These are phyloP conservation scores for Porites lobata DNA, from an alignment of 92 coral and sea anemone genomes.

Conservation along the genomic window DNA sequence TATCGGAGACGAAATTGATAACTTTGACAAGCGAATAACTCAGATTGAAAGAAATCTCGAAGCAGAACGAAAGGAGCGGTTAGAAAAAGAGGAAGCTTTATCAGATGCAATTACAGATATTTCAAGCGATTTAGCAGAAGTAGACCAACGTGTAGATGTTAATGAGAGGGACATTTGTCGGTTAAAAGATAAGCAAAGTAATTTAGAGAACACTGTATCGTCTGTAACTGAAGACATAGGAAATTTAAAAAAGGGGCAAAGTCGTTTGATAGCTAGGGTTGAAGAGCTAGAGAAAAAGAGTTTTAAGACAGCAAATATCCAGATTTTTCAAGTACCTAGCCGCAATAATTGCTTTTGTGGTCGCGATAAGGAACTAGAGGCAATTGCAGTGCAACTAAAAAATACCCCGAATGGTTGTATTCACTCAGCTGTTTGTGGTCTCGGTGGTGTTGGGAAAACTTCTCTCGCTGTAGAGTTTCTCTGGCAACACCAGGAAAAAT, in stretches of 20 bases:
- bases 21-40: constrained; percentile 34
- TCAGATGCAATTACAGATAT: constrained; percentile 11
- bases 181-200: constrained; percentile 6
- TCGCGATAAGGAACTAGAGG: constrained; percentile 61
- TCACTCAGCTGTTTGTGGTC: constrained; percentile 77
- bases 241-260: constrained; percentile 25
- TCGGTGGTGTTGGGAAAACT: constrained; percentile 93
- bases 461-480: constrained; percentile 86
- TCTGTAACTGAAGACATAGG: background rate
- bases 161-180: constrained; percentile 1
- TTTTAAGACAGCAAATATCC: background rate
- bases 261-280: background rate
- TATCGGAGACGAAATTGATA: constrained; percentile 57
- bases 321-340: constrained; percentile 67
- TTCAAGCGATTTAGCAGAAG: background rate
- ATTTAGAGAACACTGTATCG: background rate
- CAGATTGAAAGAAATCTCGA: constrained; percentile 18
- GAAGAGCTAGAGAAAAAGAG: constrained; percentile 8
- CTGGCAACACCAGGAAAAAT: constrained; percentile 44
- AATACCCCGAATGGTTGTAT: constrained; percentile 28
- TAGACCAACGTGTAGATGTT: constrained; percentile 5
- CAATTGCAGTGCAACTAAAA: constrained; percentile 41
- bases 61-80: background rate
- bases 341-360: constrained; percentile 75
- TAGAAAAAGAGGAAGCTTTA: constrained; percentile 5